Evolutionary conservation across 2,888 invertebrate species (phyloP).

Genomic region (Tetrapedia diversipes): DNA sequence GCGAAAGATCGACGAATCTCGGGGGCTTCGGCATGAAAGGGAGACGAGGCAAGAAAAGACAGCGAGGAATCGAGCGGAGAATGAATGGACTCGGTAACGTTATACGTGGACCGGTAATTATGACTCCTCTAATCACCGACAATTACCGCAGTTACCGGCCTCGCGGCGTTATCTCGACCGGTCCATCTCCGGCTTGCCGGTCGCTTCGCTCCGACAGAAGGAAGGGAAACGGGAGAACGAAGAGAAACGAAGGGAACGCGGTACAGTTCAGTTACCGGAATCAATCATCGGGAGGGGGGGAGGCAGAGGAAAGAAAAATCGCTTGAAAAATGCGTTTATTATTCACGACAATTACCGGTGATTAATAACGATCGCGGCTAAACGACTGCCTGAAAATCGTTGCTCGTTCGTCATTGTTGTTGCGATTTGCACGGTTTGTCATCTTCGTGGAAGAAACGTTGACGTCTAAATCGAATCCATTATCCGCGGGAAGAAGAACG

Average conservation of each 20-base stretch:
- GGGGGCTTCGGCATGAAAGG: conserved; percentile 23
- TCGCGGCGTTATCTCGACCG: conserved; percentile 79
- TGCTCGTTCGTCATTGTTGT: neutral
- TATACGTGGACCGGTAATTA: conserved; percentile 78
- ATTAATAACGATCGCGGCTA: conserved; percentile 61
- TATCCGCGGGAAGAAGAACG: neutral
- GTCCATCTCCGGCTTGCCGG: conserved; percentile 72
- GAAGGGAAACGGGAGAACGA: conserved; percentile 41
- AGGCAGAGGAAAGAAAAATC: conserved; percentile 23
- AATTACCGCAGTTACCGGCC: conserved; percentile 81
- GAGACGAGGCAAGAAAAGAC: conserved; percentile 39
- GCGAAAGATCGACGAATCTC: conserved; percentile 52
- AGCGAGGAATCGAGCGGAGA: conserved; percentile 66
- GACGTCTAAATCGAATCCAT: conserved; percentile 15
- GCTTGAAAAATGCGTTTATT: conserved; percentile 18
- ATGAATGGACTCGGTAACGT: conserved; percentile 78
- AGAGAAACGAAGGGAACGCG: conserved; percentile 38
- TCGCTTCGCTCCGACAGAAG: conserved; percentile 45
- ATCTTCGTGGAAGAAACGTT: conserved; percentile 5
- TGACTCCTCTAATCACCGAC: conserved; percentile 81
- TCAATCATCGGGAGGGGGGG: conserved; percentile 48
- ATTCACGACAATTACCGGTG: conserved; percentile 53
- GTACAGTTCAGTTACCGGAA: conserved; percentile 28
- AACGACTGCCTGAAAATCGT: conserved; percentile 34
- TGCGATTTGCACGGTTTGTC: neutral